A percentile compares a stretch with the other conserved stretches of the same genome.
Conservation (phyloP, 37 sponge, comb jelly and placozoan genomes). For the Theonella swinhoei region DNA sequence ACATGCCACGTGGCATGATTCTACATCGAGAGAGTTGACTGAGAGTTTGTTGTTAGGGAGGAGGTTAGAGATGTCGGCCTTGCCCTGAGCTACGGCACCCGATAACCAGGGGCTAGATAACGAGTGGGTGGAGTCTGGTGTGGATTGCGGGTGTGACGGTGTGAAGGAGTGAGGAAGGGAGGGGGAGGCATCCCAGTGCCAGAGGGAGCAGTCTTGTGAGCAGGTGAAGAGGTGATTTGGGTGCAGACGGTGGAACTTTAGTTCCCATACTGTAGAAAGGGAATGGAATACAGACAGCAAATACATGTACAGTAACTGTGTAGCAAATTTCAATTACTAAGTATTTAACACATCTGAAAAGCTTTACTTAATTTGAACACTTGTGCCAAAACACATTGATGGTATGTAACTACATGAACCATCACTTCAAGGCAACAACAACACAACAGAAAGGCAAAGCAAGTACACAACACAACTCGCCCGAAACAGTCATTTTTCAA, state of each 20-base stretch:
- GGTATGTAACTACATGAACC: no score
- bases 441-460: no score
- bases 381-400: no score
- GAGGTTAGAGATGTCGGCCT: conserved; percentile 24
- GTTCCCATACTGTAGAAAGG: conserved; percentile 76
- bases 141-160: not conserved
- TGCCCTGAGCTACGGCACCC: conserved; percentile 21
- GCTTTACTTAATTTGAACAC: no score
- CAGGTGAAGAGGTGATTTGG: conserved; percentile 85
- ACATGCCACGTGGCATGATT: conserved; percentile 58
- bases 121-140: not conserved
- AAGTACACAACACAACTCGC: no score
- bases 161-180: conserved; percentile 2
- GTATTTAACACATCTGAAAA: no score
- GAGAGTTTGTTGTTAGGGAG: conserved; percentile 38
- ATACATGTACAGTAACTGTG: no score
- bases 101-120: conserved; percentile 56
- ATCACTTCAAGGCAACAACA: no score
- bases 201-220: conserved; percentile 80
- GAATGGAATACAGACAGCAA: no score
- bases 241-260: conserved; percentile 54
- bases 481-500: no score
- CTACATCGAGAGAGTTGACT: conserved; percentile 75
- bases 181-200: conserved; percentile 75
- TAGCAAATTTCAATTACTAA: no score